Percentiles rank a stretch among this genome's conserved stretches.
phyloP scores from a whole-genome alignment of 2,113 vertebrate species.

The Mastomys coucha region DNA sequence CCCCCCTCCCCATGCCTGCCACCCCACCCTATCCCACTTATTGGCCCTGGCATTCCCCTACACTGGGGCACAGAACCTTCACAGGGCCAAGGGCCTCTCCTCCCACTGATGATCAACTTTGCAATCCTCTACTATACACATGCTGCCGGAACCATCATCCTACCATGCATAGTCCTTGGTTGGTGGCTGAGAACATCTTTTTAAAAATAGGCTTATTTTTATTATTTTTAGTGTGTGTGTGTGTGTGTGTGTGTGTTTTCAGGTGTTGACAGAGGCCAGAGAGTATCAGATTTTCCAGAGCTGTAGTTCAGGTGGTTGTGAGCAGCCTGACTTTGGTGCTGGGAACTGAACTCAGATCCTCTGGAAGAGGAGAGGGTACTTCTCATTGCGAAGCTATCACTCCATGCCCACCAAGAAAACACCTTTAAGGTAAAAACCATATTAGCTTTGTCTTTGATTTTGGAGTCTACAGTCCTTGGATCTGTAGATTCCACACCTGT shows the following conservation, averaged over 20 bases:
- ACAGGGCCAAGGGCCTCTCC: no score
- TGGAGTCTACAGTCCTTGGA: neutral
- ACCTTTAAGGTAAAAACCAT: neutral
- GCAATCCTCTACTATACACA: no score
- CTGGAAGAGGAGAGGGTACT: neutral
- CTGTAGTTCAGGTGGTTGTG: neutral
- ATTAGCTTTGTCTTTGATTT: neutral
- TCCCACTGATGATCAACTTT: no score
- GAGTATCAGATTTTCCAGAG: neutral
- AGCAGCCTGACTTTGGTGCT: neutral
- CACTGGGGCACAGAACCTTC: no score
- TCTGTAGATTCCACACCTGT: neutral
- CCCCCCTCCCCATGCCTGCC: no score
- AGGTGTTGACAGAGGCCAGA: neutral
- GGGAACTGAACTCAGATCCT: neutral
- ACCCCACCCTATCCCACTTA: no score
- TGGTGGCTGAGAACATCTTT: neutral
- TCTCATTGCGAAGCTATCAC: neutral
- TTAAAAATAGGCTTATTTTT: neutral
- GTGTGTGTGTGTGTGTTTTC: neutral
- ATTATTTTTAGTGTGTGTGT: neutral
- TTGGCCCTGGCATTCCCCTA: no score
- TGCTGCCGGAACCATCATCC: no score
- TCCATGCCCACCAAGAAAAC: neutral
- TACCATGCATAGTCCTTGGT: no score